Evolutionary conservation across 2,113 vertebrate species (phyloP).

Genomic region (Lanius collurio): DNA sequence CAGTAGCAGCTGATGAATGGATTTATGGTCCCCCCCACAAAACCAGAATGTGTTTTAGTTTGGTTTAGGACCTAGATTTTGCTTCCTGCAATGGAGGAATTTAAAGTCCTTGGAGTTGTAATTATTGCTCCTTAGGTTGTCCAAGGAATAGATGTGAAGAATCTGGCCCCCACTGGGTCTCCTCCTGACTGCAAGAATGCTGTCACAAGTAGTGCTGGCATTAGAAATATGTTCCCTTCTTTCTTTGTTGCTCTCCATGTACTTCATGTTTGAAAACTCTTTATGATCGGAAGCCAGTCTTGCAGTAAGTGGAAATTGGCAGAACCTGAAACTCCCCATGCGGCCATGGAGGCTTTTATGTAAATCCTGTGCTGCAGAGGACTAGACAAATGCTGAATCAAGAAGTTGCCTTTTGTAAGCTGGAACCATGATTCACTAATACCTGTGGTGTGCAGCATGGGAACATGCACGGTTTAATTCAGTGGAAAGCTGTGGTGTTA

Average conservation of each 20-base stretch:
- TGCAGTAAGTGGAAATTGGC: not conserved
- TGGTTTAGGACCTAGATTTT: not conserved
- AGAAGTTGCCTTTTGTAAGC: conserved; percentile 23
- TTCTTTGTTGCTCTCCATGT: not conserved
- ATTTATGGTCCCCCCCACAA: not conserved
- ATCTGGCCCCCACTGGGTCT: not conserved
- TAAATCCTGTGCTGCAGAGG: not conserved
- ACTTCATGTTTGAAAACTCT: not conserved
- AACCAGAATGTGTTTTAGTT: not conserved
- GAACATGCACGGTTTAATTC: not conserved
- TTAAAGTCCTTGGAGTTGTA: conserved; percentile 19
- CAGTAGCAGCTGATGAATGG: rapidly evolving
- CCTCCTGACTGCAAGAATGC: not conserved
- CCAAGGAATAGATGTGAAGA: not conserved
- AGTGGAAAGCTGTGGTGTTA: conserved; percentile 42
- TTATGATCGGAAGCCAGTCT: not conserved
- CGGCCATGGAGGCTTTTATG: not conserved
- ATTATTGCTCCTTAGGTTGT: not conserved
- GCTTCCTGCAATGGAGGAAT: not conserved
- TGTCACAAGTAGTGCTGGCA: not conserved
- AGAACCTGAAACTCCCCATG: not conserved
- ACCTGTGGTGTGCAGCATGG: not conserved
- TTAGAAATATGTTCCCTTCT: not conserved
- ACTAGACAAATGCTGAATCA: not conserved
- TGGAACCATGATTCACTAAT: not conserved